Percentiles rank a stretch among this genome's conserved stretches.
phyloP scores from a whole-genome alignment of 1,140 invertebrate species.

The Ceratosolen solmsi region DNA sequence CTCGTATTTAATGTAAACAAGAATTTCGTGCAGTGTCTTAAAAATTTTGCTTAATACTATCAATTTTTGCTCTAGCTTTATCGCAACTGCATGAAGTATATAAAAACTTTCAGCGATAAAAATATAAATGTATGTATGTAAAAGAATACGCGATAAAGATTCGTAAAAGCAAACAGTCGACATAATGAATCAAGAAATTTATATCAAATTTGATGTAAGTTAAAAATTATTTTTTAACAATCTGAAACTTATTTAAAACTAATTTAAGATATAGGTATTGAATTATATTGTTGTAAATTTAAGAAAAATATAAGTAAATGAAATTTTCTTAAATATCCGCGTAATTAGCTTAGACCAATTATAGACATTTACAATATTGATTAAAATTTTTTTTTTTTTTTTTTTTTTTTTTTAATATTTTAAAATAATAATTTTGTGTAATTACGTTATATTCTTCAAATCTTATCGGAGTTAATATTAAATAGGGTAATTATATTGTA shows the following conservation, averaged over 20 bases:
- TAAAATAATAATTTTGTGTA: neutral
- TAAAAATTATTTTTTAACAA: neutral
- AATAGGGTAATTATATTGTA: neutral
- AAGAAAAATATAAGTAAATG: too few species aligned
- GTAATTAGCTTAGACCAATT: too few species aligned
- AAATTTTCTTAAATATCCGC: too few species aligned
- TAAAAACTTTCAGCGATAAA: slow-evolving; percentile 24
- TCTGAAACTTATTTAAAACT: neutral
- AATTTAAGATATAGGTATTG: neutral
- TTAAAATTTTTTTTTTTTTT: neutral
- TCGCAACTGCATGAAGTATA: slow-evolving; percentile 29
- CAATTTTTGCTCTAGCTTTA: slow-evolving; percentile 20
- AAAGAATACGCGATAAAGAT: slow-evolving; percentile 25
- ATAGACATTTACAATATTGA: neutral
- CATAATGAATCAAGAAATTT: slow-evolving; percentile 16
- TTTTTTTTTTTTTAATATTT: neutral
- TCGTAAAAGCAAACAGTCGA: slow-evolving; percentile 7
- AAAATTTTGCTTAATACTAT: slow-evolving; percentile 31
- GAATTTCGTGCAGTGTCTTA: slow-evolving; percentile 8
- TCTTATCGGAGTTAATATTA: neutral
- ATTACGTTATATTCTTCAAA: neutral
- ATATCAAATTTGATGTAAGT: slow-evolving; percentile 1
- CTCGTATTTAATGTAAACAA: neutral
- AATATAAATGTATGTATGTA: slow-evolving; percentile 30
- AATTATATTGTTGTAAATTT: too few species aligned